Conservation (phyloP, 2,888 invertebrate genomes). For the Clepsis dumicolana region DNA sequence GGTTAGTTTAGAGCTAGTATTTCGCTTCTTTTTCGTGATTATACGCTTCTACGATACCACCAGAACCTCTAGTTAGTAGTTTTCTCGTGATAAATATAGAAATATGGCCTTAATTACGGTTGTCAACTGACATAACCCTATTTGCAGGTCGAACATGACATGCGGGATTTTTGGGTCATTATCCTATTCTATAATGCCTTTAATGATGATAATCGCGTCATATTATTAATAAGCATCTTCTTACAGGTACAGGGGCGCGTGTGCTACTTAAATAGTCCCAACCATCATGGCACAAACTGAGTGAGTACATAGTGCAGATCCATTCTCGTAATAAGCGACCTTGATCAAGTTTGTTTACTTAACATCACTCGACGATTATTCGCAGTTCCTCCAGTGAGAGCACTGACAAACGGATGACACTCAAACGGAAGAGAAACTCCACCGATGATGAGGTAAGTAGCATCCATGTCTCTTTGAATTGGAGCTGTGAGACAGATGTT, state of each 20-base stretch:
- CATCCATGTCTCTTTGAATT: constrained; percentile 27
- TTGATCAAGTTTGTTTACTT: constrained; percentile 73
- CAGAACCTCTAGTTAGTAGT: constrained; percentile 52
- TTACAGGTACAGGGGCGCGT: constrained; percentile 67
- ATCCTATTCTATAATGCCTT: constrained; percentile 56
- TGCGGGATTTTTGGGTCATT: constrained; percentile 79
- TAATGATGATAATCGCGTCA: constrained; percentile 50
- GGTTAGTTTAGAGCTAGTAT: constrained; percentile 56
- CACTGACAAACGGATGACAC: constrained; percentile 69
- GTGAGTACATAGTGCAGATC: constrained; percentile 68
- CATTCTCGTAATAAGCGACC: constrained; percentile 60
- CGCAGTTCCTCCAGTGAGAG: constrained; percentile 74
- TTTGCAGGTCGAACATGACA: constrained; percentile 82
- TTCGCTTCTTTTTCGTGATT: constrained; percentile 48
- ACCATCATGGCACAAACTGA: constrained; percentile 79
- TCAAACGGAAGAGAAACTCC: constrained; percentile 79
- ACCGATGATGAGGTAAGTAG: constrained; percentile 79
- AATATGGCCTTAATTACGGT: constrained; percentile 72
- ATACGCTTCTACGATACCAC: constrained; percentile 50
- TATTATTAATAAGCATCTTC: constrained; percentile 56
- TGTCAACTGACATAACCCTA: constrained; percentile 86
- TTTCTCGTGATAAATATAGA: constrained; percentile 58
- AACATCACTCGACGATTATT: constrained; percentile 55
- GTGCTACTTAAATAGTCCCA: constrained; percentile 62
- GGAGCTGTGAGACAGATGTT: constrained; percentile 14